Percentiles rank a stretch among this genome's conserved stretches.
These are phyloP conservation scores for Arizona elegans DNA, from an alignment of 2,113 vertebrate genomes.

Conservation along the genomic window DNA sequence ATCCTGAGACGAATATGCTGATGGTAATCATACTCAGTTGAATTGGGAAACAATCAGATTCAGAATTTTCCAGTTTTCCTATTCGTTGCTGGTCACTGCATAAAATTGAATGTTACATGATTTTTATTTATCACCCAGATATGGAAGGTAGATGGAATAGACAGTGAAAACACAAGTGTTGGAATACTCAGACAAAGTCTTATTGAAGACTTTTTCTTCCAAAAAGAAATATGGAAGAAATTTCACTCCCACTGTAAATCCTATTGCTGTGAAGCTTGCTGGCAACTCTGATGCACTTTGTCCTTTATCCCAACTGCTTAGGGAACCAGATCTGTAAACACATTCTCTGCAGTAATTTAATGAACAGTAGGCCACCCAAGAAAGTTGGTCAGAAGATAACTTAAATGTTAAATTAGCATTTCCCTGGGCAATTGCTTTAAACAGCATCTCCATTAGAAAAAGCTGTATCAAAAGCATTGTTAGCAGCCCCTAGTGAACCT, in stretches of 20 bases:
- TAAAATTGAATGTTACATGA: neutral
- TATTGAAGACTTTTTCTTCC: neutral
- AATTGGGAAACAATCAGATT: neutral
- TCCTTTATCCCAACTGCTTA: neutral
- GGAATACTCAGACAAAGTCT: slow-evolving; percentile 14
- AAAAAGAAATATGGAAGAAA: slow-evolving; percentile 1
- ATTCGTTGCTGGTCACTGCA: neutral
- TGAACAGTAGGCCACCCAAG: slow-evolving; percentile 8
- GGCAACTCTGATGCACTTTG: neutral
- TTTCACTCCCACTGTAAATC: slow-evolving; percentile 38
- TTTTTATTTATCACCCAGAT: neutral
- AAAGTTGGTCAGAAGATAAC: slow-evolving; percentile 19
- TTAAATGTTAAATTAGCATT: slow-evolving; percentile 49
- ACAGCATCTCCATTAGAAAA: neutral
- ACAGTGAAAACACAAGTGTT: slow-evolving; percentile 32
- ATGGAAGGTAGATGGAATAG: slow-evolving; percentile 15
- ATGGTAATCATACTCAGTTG: neutral
- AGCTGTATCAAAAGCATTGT: neutral
- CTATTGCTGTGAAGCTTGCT: slow-evolving; percentile 38
- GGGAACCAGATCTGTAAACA: slow-evolving; percentile 47
- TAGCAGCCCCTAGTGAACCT: neutral
- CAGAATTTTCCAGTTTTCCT: neutral
- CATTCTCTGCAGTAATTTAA: slow-evolving; percentile 50
- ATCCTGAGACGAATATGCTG: neutral
- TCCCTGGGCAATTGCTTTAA: slow-evolving; percentile 25